phyloP scores from a whole-genome alignment of 1,140 invertebrate genomes.

The Trinorchestia longiramus region DNA sequence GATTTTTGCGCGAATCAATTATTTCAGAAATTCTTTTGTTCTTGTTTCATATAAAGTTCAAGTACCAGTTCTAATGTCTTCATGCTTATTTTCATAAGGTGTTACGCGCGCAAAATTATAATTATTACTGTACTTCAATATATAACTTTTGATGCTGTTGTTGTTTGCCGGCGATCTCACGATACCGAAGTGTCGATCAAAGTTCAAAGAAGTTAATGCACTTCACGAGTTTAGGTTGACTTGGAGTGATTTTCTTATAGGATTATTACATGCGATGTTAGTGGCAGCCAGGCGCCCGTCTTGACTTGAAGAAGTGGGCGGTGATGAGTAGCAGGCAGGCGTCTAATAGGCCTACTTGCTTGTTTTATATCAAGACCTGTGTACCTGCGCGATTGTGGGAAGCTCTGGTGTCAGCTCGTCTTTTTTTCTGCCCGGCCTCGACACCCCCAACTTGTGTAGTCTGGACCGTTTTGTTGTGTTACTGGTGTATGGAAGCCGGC shows the following conservation, averaged over 20 bases:
- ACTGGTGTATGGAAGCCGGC: background rate
- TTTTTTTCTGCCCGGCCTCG: background rate
- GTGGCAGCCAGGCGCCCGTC: no score
- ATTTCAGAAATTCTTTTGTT: background rate
- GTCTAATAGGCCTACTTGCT: background rate
- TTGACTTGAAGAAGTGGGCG: background rate
- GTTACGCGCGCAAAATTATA: no score
- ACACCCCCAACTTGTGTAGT: background rate
- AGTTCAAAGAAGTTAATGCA: no score
- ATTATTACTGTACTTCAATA: no score
- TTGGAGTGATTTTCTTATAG: background rate
- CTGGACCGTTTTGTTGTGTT: background rate
- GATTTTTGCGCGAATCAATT: background rate
- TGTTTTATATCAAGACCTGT: background rate
- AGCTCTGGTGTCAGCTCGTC: background rate
- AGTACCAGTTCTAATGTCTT: background rate
- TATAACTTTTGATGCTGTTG: no score
- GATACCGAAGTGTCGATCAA: no score
- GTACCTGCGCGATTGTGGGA: background rate
- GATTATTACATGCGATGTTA: background rate
- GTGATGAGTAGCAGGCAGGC: background rate
- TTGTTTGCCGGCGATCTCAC: no score
- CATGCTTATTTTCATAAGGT: no score
- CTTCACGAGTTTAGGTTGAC: no score
- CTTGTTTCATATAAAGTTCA: background rate